Evolutionary conservation across 1,140 invertebrate genomes (phyloP).

Genomic region (Drosophila sp.): DNA sequence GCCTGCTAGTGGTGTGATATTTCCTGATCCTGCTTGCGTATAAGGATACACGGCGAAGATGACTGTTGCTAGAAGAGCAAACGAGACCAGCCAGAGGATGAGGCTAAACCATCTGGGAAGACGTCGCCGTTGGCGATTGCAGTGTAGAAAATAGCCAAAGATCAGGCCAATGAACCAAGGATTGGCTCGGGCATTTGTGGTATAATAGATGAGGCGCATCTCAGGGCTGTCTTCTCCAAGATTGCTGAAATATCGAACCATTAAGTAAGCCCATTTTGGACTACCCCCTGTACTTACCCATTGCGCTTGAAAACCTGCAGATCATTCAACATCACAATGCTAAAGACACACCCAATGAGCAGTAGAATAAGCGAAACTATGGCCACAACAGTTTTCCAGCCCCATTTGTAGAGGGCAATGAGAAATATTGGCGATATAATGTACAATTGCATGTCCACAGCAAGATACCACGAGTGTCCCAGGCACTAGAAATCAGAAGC

Average conservation of each 20-base stretch:
- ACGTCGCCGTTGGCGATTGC: conserved; percentile 23
- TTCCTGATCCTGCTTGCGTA: conserved; percentile 60
- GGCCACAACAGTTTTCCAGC: conserved; percentile 49
- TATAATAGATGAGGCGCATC: conserved; percentile 71
- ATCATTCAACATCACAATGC: conserved; percentile 58
- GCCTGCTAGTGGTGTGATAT: conserved; percentile 82
- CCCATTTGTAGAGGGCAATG: conserved; percentile 87
- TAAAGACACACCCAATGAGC: conserved; percentile 63
- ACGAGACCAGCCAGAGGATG: conserved; percentile 52
- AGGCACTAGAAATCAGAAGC: conserved; percentile 69
- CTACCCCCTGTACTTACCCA: conserved; percentile 37
- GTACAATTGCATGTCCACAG: conserved; percentile 93
- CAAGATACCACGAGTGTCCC: conserved; percentile 95
- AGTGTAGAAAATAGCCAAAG: conserved; percentile 71
- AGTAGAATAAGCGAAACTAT: conserved; percentile 53
- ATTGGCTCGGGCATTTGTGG: conserved; percentile 67
- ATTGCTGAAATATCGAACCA: conserved; percentile 30
- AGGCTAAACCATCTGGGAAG: conserved; percentile 42
- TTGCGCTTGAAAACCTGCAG: conserved; percentile 55
- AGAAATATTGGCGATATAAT: conserved; percentile 90
- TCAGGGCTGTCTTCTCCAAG: conserved; percentile 52
- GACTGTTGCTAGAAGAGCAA: conserved; percentile 54
- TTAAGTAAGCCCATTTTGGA: not conserved
- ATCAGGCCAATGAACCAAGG: conserved; percentile 75
- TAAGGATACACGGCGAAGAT: conserved; percentile 76